Percentiles rank a stretch among this genome's conserved stretches.
Conservation (phyloP, 2,113 vertebrate genomes). For the Pyrgilauda ruficollis region DNA sequence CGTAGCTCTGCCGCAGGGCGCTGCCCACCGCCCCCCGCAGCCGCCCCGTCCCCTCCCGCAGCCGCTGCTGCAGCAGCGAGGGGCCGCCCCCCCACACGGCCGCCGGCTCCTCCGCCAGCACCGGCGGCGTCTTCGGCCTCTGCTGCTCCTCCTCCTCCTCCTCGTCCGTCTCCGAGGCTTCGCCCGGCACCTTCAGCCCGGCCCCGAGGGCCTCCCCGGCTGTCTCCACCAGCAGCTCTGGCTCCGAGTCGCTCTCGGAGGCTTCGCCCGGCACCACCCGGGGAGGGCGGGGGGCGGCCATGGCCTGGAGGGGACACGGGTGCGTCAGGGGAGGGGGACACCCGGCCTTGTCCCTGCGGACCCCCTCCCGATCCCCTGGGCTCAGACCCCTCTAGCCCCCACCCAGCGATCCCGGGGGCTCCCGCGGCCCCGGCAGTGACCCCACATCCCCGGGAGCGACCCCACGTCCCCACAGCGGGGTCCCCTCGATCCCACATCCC, state of each 20-base stretch:
- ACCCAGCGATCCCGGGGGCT: fast-evolving
- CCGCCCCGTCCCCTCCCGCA: neutral
- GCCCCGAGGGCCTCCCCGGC: neutral
- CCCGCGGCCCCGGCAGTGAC: neutral
- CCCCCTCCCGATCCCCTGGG: fast-evolving
- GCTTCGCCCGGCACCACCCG: neutral
- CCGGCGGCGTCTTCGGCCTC: neutral
- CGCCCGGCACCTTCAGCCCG: neutral
- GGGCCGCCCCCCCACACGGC: neutral
- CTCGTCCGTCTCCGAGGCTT: neutral
- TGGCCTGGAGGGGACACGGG: neutral
- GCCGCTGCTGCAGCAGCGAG: slow-evolving; percentile 2
- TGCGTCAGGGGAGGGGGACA: neutral
- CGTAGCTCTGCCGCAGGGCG: neutral
- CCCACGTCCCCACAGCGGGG: too few species aligned
- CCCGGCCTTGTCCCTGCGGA: neutral
- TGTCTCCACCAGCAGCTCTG: neutral
- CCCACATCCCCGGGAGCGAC: too few species aligned
- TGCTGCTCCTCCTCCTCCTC: neutral
- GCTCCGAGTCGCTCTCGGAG: neutral
- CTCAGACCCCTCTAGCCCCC: neutral
- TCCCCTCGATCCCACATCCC: too few species aligned
- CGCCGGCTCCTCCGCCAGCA: neutral
- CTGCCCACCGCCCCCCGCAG: neutral
- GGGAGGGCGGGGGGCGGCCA: neutral